These are phyloP conservation scores for Halcyon chelicuti DNA, from an alignment of 2,797 vertebrate species.

Conservation along the genomic window DNA sequence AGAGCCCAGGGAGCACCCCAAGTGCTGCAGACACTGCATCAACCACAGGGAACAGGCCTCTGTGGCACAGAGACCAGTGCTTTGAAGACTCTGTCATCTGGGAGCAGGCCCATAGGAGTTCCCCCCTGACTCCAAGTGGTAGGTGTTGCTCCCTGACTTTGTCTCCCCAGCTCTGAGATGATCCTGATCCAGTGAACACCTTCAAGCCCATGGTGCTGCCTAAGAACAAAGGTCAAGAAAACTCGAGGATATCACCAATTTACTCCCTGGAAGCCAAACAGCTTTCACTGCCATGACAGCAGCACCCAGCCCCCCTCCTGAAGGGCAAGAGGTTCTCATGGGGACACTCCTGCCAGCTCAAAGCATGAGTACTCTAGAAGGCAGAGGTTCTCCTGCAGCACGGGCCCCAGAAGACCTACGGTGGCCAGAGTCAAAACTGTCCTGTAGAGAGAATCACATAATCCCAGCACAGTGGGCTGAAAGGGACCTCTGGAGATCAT, in stretches of 20 bases:
- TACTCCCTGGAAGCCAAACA: not conserved
- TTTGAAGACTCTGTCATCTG: not conserved
- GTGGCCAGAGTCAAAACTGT: not conserved
- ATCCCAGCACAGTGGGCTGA: not conserved
- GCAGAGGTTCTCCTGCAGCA: not conserved
- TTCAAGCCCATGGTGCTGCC: not conserved
- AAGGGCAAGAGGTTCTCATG: too few relatives aligned
- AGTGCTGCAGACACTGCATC: not conserved
- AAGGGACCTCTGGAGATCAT: not conserved
- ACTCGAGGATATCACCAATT: not conserved
- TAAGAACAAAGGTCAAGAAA: not conserved
- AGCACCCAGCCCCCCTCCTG: fast-evolving
- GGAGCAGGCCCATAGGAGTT: not conserved
- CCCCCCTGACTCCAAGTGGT: too few relatives aligned
- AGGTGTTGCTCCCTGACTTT: not conserved
- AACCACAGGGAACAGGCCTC: not conserved
- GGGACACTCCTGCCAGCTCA: not conserved
- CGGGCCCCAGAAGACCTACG: not conserved
- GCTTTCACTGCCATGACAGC: not conserved
- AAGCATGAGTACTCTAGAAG: not conserved
- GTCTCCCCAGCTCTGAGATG: not conserved
- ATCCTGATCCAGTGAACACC: not conserved
- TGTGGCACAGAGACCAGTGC: not conserved
- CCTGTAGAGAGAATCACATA: not conserved
- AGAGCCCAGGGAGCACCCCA: not conserved